These are phyloP conservation scores for Ferrisia virgata DNA, from an alignment of 2,888 invertebrate species.

Conservation along the genomic window DNA sequence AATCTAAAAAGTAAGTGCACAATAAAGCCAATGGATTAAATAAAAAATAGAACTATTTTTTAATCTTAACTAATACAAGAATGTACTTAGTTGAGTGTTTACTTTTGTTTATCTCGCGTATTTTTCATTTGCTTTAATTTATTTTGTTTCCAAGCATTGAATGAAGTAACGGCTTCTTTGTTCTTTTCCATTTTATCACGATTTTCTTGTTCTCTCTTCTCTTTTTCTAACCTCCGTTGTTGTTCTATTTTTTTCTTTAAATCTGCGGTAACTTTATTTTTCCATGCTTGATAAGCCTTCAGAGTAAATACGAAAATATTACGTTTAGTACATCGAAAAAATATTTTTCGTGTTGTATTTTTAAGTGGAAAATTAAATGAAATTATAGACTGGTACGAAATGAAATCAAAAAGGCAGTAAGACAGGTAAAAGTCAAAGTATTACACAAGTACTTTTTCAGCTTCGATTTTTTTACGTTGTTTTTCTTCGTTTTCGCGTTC, in stretches of 20 bases:
- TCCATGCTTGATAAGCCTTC: conserved; percentile 17
- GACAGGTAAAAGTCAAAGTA: neutral
- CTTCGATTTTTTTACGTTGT: conserved; percentile 12
- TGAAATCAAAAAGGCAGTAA: too few relatives aligned
- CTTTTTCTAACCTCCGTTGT: conserved; percentile 33
- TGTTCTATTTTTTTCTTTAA: neutral
- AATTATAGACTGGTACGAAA: too few relatives aligned
- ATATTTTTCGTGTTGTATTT: too few relatives aligned
- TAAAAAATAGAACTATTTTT: neutral
- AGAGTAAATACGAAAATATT: too few relatives aligned
- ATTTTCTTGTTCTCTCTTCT: conserved; percentile 25
- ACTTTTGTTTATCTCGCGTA: neutral
- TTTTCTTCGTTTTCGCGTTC: conserved; percentile 20
- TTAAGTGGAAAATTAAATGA: too few relatives aligned
- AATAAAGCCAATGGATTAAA: neutral
- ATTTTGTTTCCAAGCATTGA: conserved; percentile 17
- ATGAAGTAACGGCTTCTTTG: neutral
- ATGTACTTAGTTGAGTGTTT: too few relatives aligned
- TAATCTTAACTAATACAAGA: too few relatives aligned
- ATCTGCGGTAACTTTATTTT: neutral
- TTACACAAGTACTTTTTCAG: neutral
- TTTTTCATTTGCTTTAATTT: neutral
- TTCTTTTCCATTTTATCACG: neutral
- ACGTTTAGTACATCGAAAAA: too few relatives aligned
- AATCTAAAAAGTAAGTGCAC: neutral